phyloP scores from a whole-genome alignment of 2,888 invertebrate genomes.

The Leptopilina drosophilae region DNA sequence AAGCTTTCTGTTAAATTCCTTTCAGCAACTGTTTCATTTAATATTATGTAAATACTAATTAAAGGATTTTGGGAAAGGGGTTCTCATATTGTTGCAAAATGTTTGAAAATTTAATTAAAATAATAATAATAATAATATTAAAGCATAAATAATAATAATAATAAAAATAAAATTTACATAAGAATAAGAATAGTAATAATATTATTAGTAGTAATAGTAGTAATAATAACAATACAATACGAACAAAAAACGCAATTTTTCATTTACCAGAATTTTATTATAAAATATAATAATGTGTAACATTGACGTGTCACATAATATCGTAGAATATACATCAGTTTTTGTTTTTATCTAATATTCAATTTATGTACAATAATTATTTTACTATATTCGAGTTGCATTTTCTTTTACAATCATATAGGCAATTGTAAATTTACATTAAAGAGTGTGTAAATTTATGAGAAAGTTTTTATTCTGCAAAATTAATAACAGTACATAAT shows the following conservation, averaged over 20 bases:
- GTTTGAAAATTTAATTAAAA: neutral
- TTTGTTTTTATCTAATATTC: constrained; percentile 47
- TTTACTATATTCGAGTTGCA: constrained; percentile 11
- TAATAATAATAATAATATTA: no score
- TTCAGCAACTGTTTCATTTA: neutral
- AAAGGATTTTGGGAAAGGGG: neutral
- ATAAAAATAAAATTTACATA: no score
- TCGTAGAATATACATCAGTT: constrained; percentile 56
- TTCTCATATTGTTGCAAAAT: neutral
- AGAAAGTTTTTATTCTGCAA: neutral
- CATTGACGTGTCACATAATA: constrained; percentile 61
- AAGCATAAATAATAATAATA: no score
- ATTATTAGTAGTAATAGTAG: neutral
- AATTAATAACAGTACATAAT: neutral
- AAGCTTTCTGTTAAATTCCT: constrained; percentile 6
- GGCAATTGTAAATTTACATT: constrained; percentile 1
- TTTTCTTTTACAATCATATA: constrained; percentile 24
- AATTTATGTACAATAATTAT: constrained; percentile 38
- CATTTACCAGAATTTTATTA: constrained; percentile 62
- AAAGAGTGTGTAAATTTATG: constrained; percentile 7
- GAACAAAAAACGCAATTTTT: neutral
- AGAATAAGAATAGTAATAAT: no score
- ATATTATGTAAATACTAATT: neutral
- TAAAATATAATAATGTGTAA: constrained; percentile 70
- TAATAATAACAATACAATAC: neutral